A percentile compares a stretch with the other conserved stretches of the same genome.
These are phyloP conservation scores for Thecophora atra DNA, from an alignment of 2,888 invertebrate genomes.

Conservation along the genomic window DNA sequence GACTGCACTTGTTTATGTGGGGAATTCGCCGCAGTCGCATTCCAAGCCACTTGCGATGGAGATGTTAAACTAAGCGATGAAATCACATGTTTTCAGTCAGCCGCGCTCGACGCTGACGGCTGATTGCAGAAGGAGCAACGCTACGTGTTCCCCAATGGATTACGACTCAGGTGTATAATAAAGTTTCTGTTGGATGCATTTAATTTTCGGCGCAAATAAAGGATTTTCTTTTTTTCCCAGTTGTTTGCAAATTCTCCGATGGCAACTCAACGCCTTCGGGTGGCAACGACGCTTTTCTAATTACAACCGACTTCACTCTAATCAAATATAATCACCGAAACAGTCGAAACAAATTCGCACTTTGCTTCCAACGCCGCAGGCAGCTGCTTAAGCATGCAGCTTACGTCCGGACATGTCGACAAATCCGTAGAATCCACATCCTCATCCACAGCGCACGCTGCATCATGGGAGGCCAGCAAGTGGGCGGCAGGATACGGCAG, in stretches of 20 bases:
- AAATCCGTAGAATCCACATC: conserved; percentile 5
- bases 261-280: background rate
- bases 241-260: background rate
- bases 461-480: background rate
- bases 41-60: background rate
- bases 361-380: conserved; percentile 27
- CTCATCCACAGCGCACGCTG: background rate
- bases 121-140: background rate
- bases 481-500: background rate
- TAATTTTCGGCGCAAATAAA: background rate
- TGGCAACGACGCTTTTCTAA: conserved; percentile 20
- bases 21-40: background rate
- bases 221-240: background rate
- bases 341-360: conserved; percentile 27
- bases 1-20: background rate
- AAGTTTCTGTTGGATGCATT: background rate
- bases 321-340: conserved; percentile 33
- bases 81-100: background rate
- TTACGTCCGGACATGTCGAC: conserved; percentile 13
- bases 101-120: background rate
- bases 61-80: background rate
- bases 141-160: background rate
- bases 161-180: background rate
- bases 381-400: conserved; percentile 27
- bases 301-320: conserved; percentile 35